phyloP scores from a whole-genome alignment of 2,888 invertebrate species.

The Corbicula japonica region DNA sequence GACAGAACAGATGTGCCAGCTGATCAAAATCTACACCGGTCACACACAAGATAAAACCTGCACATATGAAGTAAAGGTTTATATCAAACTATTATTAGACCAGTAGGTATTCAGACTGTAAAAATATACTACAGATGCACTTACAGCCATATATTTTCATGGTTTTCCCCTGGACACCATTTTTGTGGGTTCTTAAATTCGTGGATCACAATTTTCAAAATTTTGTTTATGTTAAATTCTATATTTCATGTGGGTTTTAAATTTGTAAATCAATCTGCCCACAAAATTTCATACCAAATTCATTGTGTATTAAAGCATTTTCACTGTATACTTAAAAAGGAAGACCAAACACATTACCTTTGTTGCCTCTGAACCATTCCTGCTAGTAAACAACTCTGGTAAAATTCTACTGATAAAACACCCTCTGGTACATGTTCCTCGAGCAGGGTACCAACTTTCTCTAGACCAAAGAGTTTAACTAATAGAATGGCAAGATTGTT shows the following conservation, averaged over 20 bases:
- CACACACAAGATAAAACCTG: too few species aligned
- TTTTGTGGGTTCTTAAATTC: neutral
- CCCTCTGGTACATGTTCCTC: slow-evolving; percentile 58
- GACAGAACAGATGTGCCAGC: neutral
- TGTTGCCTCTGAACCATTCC: slow-evolving; percentile 72
- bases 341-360: slow-evolving; percentile 61
- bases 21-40: too few species aligned
- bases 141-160: too few species aligned
- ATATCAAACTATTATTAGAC: too few species aligned
- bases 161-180: neutral
- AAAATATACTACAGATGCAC: too few species aligned
- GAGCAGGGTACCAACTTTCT: slow-evolving; percentile 66
- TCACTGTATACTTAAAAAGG: neutral
- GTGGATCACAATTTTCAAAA: neutral
- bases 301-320: neutral
- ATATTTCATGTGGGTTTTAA: neutral
- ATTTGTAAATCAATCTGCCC: neutral
- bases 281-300: neutral
- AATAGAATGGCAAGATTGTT: slow-evolving; percentile 70
- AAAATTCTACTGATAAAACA: slow-evolving; percentile 65
- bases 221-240: neutral
- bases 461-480: slow-evolving; percentile 71
- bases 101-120: too few species aligned
- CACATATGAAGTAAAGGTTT: too few species aligned
- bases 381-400: slow-evolving; percentile 69